Evolutionary conservation across 2,113 vertebrate genomes (phyloP).

Genomic region (Empidonax alnorum): DNA sequence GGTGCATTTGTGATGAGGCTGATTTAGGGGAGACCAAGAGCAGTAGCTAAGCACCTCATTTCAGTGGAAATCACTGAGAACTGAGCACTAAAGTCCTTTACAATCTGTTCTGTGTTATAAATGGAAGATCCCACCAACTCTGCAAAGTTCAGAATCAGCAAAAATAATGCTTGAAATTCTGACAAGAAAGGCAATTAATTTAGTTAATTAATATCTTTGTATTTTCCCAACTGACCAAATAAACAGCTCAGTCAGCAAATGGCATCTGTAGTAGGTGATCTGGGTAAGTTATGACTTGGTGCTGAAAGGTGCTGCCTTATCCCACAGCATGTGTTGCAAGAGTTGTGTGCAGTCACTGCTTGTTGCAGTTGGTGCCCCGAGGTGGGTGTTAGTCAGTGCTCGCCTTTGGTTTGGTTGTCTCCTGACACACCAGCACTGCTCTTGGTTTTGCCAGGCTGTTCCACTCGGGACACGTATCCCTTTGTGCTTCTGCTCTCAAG

Average conservation of each 20-base stretch:
- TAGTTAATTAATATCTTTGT: neutral
- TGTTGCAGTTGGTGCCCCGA: neutral
- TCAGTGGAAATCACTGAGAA: neutral
- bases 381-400: neutral
- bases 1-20: too few species aligned
- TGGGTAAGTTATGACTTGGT: neutral
- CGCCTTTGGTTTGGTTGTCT: neutral
- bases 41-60: neutral
- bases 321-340: neutral
- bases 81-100: neutral
- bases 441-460: neutral
- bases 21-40: neutral
- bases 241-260: neutral
- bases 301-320: neutral
- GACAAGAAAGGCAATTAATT: neutral
- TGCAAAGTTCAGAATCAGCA: neutral
- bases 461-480: neutral
- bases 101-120: neutral
- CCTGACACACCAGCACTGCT: neutral
- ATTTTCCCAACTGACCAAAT: neutral
- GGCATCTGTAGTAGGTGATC: neutral
- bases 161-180: neutral
- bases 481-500: neutral
- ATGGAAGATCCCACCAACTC: neutral
- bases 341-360: neutral